Base-by-base conservation (phyloP, 2,888 invertebrate genomes). In the Leptinotarsa peninsularis region DNA sequence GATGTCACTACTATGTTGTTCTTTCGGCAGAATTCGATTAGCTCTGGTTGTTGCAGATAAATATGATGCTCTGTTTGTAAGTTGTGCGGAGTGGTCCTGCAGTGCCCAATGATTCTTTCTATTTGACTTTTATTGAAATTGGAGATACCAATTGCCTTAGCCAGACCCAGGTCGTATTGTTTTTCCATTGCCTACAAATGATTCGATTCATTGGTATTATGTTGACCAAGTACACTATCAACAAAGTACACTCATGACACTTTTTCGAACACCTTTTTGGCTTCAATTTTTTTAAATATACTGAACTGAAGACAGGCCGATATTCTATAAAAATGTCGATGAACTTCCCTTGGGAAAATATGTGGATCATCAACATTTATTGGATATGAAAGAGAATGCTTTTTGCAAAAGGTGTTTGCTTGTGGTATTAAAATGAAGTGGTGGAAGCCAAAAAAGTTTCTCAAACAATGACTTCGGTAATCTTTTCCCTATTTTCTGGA, bases 111-210 rank as follows among this genome's bases (percentile, higher is more conserved):
- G 73, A 95, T 91, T 76, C 90, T 89, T 78, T 89, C 85, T 72
- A 95, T 90, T 89, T 96, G 96, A 21, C 88, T 85, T 75, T 90
- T 90, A 84, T 94, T 95, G 87, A 94, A 96, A 87, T 96, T 96
- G 67, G 95, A 96, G 70, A 96, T 85, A 4, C 96, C 96, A 79
- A 96, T 92, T 18, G 94, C 91, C 83, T 90, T 92, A 0, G 91
- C 87, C 27, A 90, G 88, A 4, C 94, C 94, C 70, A 89, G 88
- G 78, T 90, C 90, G 67, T 94, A 93, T 81, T 87, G 87, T 67
- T 91, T 88, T 86, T 95, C 94, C 93, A 95, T 91, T 84, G 89
- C 92, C 94, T 94, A 80, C 17, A 85, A 72, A 67, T 54, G 18
- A 18, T 13, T 15, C 18, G 17, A 54, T 54, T 17, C 5, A 54